Conservation (phyloP, 2,113 vertebrate genomes). For the Erythrolamprus reginae region DNA sequence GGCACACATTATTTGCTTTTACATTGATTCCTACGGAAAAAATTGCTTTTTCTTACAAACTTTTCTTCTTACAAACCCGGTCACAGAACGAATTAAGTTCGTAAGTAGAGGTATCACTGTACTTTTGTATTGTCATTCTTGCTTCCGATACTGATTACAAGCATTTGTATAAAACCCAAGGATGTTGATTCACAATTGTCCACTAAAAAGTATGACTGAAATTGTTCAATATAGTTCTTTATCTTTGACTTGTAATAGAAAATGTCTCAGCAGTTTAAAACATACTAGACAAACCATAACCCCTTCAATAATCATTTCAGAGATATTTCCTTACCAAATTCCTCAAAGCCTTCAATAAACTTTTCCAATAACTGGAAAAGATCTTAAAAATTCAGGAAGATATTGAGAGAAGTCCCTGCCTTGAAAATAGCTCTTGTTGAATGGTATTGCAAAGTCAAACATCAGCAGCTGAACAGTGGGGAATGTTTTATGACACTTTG, state of each 20-base stretch:
- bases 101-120: no score
- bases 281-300: neutral
- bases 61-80: no score
- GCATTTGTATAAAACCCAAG: conserved; percentile 37
- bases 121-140: conserved; percentile 19
- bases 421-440: neutral
- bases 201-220: neutral
- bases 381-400: neutral
- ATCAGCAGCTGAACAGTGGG: neutral
- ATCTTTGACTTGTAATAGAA: neutral
- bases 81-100: no score
- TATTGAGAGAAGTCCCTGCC: neutral
- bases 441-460: neutral
- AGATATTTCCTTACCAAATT: neutral
- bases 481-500: neutral
- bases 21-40: no score
- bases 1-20: no score
- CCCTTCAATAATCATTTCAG: neutral
- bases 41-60: no score
- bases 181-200: neutral
- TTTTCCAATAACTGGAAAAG: no score
- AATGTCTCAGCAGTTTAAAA: neutral
- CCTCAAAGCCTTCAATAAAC: neutral
- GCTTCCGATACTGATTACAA: conserved; percentile 5
- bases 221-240: neutral